Percentiles rank a stretch among this genome's conserved stretches.
phyloP scores from a whole-genome alignment of 2,888 invertebrate genomes.

The Catotricha subobsoleta region DNA sequence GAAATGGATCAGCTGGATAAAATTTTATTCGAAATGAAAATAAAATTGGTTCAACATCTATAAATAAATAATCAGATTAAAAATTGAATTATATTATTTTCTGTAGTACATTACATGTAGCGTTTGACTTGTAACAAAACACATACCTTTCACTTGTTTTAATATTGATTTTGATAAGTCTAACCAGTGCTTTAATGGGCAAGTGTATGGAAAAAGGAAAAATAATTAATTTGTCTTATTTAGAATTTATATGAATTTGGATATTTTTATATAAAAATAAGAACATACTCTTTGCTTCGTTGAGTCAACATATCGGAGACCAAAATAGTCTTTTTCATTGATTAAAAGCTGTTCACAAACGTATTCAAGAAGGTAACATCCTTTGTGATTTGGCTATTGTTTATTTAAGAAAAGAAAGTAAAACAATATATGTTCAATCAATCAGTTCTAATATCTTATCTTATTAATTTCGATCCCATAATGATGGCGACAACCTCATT shows the following conservation, averaged over 20 bases:
- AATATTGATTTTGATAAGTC: conserved; percentile 76
- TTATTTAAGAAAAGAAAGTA: conserved; percentile 12
- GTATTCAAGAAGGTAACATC: conserved; percentile 74
- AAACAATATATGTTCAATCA: neutral
- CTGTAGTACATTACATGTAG: too few species aligned
- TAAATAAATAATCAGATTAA: neutral
- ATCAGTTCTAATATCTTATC: too few species aligned
- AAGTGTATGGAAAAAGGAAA: neutral
- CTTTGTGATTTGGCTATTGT: conserved; percentile 64
- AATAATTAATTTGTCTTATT: neutral
- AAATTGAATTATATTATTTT: neutral
- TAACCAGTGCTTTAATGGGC: conserved; percentile 69
- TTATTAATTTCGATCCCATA: too few species aligned
- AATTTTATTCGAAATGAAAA: conserved; percentile 96
- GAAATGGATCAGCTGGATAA: conserved; percentile 87
- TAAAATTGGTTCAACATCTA: conserved; percentile 78
- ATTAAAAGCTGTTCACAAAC: conserved; percentile 81
- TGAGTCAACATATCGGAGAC: conserved; percentile 77
- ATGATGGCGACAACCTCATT: too few species aligned
- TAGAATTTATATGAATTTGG: neutral
- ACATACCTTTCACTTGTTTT: conserved; percentile 79
- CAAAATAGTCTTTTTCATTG: conserved; percentile 87
- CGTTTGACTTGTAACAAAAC: conserved; percentile 4
- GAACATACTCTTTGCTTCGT: conserved; percentile 68
- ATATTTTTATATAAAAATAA: neutral